Base-by-base conservation (phyloP, 2,797 vertebrate genomes). In the Eutrigla gurnardus region DNA sequence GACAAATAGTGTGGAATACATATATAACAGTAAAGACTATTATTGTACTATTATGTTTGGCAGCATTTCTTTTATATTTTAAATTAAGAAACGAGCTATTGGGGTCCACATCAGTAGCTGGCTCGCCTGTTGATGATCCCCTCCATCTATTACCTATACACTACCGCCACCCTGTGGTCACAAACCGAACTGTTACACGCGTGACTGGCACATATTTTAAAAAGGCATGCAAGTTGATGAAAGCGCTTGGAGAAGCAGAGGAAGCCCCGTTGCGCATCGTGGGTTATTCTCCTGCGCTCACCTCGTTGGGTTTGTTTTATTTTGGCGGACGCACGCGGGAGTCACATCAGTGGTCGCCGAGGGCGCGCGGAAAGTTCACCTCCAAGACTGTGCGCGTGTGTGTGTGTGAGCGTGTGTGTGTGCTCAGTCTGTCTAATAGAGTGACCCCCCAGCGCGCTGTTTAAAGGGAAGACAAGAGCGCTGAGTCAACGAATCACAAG, bases 391-490 rank as follows among this genome's bases (percentile, higher is more conserved):
- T 15, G 42, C 4, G 42, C 9, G 61, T 42, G 70, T 12, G 47
- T 46, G 54, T 25, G n/a, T 4, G 53, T 25, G 75, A 14, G 57
- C 47, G 15, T 17, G 54, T 46, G 64, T 43, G 73, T 49, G 60
- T 8, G 70, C 50, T 2, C 73, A 18, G 77, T 76, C 85, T 80
- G 80, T 73, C 82, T 88, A 84, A 84, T 89, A 87, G 84, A 72
- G 81, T 90, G 91, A 91, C 88, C 90, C 90, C 87, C 88, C 87
- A 70, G 88, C 81, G 46, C 77, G 91, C 88, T 62, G 87, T 91
- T 89, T 88, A 90, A 91, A 89, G 88, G 89, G 86, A 92, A 93
- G 85, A 90, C 88, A 80, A 88, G 90, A 89, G 92, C 77, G 90
- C 90, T 88, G 90, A 91, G 88, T 89, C 93, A 90, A 91, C 91